These are phyloP conservation scores for Polypterus senegalus DNA, from an alignment of 2,113 vertebrate species.

Conservation along the genomic window DNA sequence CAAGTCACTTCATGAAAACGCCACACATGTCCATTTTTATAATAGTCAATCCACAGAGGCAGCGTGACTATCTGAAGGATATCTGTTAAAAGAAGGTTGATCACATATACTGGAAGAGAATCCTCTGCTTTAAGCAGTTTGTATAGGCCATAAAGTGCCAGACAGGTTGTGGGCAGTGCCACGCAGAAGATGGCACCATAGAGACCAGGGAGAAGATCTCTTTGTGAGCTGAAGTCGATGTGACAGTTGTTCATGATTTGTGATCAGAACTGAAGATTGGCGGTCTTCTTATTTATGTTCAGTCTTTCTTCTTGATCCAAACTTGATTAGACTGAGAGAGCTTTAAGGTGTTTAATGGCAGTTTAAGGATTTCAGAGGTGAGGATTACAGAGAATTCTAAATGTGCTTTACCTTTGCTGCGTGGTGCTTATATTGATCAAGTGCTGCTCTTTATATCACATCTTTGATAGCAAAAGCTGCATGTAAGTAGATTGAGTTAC, in stretches of 20 bases:
- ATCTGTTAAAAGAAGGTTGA: slow-evolving; percentile 19
- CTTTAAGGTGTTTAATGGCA: no score
- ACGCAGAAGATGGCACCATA: slow-evolving; percentile 10
- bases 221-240: slow-evolving; percentile 5
- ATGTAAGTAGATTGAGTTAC: no score
- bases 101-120: slow-evolving; percentile 13
- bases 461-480: no score
- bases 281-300: no score
- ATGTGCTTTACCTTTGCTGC: no score
- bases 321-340: no score
- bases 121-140: slow-evolving; percentile 3
- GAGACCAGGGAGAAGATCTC: slow-evolving; percentile 8
- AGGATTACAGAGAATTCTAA: no score
- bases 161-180: slow-evolving; percentile 12
- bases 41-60: slow-evolving; percentile 19
- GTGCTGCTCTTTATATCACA: no score
- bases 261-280: no score
- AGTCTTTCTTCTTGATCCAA: no score
- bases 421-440: no score
- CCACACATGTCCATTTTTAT: background rate
- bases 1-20: background rate
- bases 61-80: slow-evolving; percentile 17
- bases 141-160: slow-evolving; percentile 14
- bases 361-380: no score
- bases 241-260: background rate